Percentiles rank a stretch among this genome's conserved stretches.
Conservation (phyloP, 2,797 vertebrate species). For the Setipinna tenuifilis region DNA sequence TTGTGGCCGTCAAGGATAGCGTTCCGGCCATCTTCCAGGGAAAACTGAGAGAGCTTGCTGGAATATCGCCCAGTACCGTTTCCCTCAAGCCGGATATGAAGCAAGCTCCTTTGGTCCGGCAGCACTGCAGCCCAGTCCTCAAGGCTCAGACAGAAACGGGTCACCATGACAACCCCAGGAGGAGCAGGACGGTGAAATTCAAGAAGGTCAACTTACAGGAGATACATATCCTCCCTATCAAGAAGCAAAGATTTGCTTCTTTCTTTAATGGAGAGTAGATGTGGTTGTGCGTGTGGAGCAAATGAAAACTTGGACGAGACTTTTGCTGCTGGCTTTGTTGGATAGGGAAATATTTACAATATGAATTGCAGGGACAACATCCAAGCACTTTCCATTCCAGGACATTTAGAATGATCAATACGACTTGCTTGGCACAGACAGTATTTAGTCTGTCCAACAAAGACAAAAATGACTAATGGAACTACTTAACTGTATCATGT, state of each 20-base stretch:
- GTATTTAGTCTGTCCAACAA: background rate
- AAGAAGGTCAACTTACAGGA: slow-evolving; percentile 84
- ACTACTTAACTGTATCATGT: background rate
- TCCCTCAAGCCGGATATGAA: slow-evolving; percentile 81
- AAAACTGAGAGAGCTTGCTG: slow-evolving; percentile 79
- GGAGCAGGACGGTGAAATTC: slow-evolving; percentile 80
- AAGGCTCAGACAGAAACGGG: slow-evolving; percentile 72
- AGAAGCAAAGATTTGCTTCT: slow-evolving; percentile 82
- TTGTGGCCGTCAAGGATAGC: slow-evolving; percentile 65
- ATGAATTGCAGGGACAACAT: background rate
- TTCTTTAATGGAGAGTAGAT: slow-evolving; percentile 81
- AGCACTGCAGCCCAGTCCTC: slow-evolving; percentile 69
- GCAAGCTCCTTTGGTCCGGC: slow-evolving; percentile 76
- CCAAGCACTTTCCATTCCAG: background rate
- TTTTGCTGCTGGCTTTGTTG: background rate
- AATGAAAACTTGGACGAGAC: background rate
- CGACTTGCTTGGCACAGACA: background rate
- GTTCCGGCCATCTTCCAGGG: slow-evolving; percentile 76
- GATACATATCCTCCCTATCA: slow-evolving; percentile 82
- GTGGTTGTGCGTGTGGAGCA: background rate
- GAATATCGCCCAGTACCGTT: slow-evolving; percentile 82
- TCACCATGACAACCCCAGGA: slow-evolving; percentile 72
- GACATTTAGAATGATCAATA: background rate
- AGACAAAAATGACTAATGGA: slow-evolving; percentile 9
- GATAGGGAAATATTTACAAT: background rate